A percentile compares a stretch with the other conserved stretches of the same genome.
These are phyloP conservation scores for Dallia pectoralis DNA, from an alignment of 2,797 vertebrate species.

Conservation along the genomic window DNA sequence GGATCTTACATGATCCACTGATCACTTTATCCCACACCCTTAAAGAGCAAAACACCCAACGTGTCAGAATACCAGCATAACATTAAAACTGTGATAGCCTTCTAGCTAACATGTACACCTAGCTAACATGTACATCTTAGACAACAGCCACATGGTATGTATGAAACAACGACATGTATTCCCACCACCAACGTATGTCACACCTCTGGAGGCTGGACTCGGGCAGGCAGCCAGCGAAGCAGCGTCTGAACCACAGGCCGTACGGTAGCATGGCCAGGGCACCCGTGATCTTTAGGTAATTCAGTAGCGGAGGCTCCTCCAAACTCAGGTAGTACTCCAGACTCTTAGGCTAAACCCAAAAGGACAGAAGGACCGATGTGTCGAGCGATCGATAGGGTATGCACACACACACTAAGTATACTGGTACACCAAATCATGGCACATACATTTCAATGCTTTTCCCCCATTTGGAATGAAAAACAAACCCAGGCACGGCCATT, in stretches of 20 bases:
- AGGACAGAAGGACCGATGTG: background rate
- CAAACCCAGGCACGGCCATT: too few relatives aligned
- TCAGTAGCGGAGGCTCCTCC: slow-evolving; percentile 87
- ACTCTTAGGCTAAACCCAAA: slow-evolving; percentile 83
- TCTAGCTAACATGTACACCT: too few relatives aligned
- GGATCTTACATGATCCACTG: slow-evolving; percentile 97
- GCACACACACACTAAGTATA: background rate
- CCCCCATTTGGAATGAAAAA: too few relatives aligned
- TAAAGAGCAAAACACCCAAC: background rate
- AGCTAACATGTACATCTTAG: too few relatives aligned
- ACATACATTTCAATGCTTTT: background rate
- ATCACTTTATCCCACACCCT: slow-evolving; percentile 99
- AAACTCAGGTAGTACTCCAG: slow-evolving; percentile 93
- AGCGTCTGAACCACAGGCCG: slow-evolving; percentile 89
- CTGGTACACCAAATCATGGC: too few relatives aligned
- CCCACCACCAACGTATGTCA: slow-evolving; percentile 4
- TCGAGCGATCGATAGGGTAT: too few relatives aligned
- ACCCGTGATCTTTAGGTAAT: slow-evolving; percentile 80
- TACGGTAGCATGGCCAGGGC: slow-evolving; percentile 84
- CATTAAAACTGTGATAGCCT: background rate
- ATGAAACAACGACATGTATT: background rate
- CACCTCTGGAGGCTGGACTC: slow-evolving; percentile 95
- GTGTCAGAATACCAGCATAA: background rate
- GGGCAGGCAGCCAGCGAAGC: slow-evolving; percentile 92
- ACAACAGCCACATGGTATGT: background rate